Base-by-base conservation (phyloP, 2,888 invertebrate species). In the Nomada fucata region DNA sequence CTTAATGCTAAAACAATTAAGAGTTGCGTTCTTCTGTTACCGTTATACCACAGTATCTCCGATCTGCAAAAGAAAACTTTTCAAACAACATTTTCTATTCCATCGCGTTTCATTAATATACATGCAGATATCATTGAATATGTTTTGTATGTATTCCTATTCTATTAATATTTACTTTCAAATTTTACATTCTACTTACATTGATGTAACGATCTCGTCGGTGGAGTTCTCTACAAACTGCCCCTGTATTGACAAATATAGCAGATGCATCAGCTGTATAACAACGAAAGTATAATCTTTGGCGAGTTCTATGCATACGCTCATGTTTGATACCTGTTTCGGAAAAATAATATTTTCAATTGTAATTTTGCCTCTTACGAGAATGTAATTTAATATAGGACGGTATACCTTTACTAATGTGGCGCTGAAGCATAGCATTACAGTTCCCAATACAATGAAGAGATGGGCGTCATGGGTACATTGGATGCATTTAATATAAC, bases 211-310 rank as follows among this genome's bases (percentile, higher is more conserved):
- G 7, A 71, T n/a, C 1, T 55, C 63, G 0, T 70, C 52, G 26
- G 26, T 26, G 13, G 70, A 36, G 26, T 76, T 15, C 15, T 55
- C 29, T 0, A 76, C 29, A 5, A 61, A 76, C 18, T 76, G 76
- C 5, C 76, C 76, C 20, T 76, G 76, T 13, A 76, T 63, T 5
- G 47, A 44, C 10, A 71, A 9, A 13, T 23, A 76, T 2, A 55
- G n/a, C 3, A 76, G 2, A 20, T 76, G 76, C 20, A 71, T 13
- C 2, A 76, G 9, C 0, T 76, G 70, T 1, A 70, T 11, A 2
- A 61, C 4, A 0, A 76, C 0, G 20, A 76, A 76, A 3, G 15
- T 20, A 0, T 1, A n/a, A 2, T 36, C 55, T 23, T 47, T 61
- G 13, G 9, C 20, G 20, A 53, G 10, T 15, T 76, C 70, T 15